Conservation (phyloP, 2,797 vertebrate genomes). For the Glyptemys insculpta region DNA sequence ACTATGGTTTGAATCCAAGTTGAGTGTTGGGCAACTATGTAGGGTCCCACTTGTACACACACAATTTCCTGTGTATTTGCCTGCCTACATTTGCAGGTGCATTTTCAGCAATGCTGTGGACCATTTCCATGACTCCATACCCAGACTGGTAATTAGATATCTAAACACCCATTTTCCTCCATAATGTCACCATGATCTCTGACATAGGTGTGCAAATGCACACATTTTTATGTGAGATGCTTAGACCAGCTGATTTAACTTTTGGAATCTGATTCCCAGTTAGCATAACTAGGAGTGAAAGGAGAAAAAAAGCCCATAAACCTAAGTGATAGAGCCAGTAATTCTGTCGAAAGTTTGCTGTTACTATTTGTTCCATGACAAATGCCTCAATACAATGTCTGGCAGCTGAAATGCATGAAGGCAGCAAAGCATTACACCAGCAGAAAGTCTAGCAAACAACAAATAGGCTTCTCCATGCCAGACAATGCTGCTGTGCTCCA, state of each 20-base stretch:
- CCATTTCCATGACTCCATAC: background rate
- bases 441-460: accelerated
- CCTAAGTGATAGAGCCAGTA: background rate
- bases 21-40: background rate
- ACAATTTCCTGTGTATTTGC: background rate
- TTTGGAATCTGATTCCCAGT: background rate
- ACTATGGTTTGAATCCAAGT: background rate
- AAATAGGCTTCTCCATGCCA: background rate
- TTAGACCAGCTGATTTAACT: background rate
- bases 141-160: background rate
- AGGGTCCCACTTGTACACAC: background rate
- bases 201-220: background rate
- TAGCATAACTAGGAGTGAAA: background rate
- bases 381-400: constrained; percentile 11
- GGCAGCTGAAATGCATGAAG: constrained; percentile 21
- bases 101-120: background rate
- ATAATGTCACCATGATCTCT: background rate
- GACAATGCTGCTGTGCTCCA: accelerated
- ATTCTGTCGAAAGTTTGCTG: constrained; percentile 30
- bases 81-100: background rate
- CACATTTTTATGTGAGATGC: background rate
- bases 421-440: constrained; percentile 25
- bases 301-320: constrained; percentile 13
- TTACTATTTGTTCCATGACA: constrained; percentile 34
- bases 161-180: background rate